Evolutionary conservation across 2,888 invertebrate genomes (phyloP).

Genomic region (Polymixis flavicincta): DNA sequence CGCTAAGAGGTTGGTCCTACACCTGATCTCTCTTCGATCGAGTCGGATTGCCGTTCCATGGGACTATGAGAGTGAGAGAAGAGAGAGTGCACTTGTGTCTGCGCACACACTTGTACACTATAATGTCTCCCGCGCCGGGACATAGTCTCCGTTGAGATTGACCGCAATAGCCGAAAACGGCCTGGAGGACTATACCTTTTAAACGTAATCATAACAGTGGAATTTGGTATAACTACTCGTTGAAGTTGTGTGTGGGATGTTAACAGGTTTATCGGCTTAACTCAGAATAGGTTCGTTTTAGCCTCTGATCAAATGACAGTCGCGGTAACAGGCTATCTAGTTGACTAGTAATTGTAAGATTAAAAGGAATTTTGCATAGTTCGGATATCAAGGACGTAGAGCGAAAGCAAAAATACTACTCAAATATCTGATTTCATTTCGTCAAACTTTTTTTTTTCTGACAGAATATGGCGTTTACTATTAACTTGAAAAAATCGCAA

Average conservation of each 20-base stretch:
- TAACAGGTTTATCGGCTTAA: not conserved
- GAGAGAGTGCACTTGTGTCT: too few relatives aligned
- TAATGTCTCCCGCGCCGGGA: too few relatives aligned
- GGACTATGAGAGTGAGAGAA: too few relatives aligned
- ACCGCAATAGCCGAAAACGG: too few relatives aligned
- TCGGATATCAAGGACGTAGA: too few relatives aligned
- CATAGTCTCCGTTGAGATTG: too few relatives aligned
- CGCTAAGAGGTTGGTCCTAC: too few relatives aligned
- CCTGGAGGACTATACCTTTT: too few relatives aligned
- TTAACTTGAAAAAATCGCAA: not conserved
- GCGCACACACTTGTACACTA: too few relatives aligned
- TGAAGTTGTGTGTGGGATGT: not conserved
- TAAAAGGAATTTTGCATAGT: not conserved
- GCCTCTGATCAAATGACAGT: not conserved
- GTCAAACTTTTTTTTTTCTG: not conserved
- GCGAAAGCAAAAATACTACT: too few relatives aligned
- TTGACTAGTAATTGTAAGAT: not conserved
- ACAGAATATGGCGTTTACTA: not conserved
- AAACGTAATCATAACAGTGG: not conserved
- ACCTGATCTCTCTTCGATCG: too few relatives aligned
- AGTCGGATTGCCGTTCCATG: too few relatives aligned
- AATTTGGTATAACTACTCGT: not conserved
- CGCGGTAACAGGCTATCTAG: not conserved
- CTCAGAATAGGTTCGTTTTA: slow-evolving; percentile 5
- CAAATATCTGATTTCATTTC: not conserved